Evolutionary conservation across 2,113 vertebrate species (phyloP).

Genomic region (Mirounga angustirostris): DNA sequence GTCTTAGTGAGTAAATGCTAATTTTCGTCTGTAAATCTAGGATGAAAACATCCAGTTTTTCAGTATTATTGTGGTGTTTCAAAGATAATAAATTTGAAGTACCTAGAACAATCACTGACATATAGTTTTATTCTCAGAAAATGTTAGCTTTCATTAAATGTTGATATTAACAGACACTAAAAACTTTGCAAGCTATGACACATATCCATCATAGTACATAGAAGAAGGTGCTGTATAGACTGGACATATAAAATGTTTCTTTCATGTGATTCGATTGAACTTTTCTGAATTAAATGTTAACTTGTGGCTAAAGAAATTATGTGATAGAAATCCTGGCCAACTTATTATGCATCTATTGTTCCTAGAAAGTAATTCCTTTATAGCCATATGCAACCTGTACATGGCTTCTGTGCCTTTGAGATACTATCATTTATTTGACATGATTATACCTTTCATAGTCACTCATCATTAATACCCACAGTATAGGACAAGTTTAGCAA

Average conservation of each 20-base stretch:
- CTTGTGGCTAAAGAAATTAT: neutral
- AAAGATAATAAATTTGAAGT: neutral
- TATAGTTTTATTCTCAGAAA: neutral
- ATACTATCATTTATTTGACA: neutral
- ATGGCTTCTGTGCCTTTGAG: neutral
- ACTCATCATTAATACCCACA: neutral
- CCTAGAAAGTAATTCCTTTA: neutral
- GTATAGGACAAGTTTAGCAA: neutral
- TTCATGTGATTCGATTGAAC: neutral
- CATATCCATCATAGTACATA: neutral
- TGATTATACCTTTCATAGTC: neutral
- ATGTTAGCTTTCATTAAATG: neutral
- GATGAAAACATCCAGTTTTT: neutral
- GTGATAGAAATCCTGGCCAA: neutral
- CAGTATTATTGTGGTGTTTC: neutral
- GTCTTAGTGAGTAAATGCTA: neutral
- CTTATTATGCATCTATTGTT: neutral
- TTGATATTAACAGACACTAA: neutral
- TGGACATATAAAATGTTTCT: neutral
- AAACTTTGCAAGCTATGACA: neutral
- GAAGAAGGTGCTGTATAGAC: neutral
- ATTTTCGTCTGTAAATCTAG: neutral
- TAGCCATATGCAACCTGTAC: neutral
- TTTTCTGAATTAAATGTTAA: neutral
- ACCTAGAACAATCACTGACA: neutral